These are phyloP conservation scores for Scrobipalpa atriplicella DNA, from an alignment of 2,888 invertebrate genomes.

Conservation along the genomic window DNA sequence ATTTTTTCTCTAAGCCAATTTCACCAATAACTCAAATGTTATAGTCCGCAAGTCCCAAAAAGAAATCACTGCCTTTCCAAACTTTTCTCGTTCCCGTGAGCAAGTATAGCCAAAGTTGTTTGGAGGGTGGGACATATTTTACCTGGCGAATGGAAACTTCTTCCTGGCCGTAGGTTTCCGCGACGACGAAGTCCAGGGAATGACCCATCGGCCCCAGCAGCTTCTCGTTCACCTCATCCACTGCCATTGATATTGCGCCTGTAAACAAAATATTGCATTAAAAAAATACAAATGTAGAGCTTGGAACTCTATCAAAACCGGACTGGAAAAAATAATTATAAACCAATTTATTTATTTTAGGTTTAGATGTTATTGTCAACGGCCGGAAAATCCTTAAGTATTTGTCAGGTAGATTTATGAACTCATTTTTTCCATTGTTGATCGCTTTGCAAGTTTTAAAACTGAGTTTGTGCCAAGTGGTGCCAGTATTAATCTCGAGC, in stretches of 20 bases:
- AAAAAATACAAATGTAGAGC: neutral
- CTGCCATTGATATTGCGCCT: conserved; percentile 94
- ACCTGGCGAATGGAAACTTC: conserved; percentile 90
- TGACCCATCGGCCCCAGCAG: conserved; percentile 86
- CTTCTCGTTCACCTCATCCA: conserved; percentile 89
- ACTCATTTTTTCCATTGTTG: conserved; percentile 32
- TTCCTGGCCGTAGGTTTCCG: conserved; percentile 96
- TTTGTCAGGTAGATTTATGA: conserved; percentile 26
- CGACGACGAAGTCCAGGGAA: conserved; percentile 89
- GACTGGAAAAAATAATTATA: no score
- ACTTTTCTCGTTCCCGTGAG: conserved; percentile 30
- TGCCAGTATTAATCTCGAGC: conserved; percentile 49
- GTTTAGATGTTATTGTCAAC: neutral
- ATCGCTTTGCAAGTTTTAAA: conserved; percentile 40
- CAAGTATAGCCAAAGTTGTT: conserved; percentile 32
- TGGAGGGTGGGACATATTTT: conserved; percentile 28
- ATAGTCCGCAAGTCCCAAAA: neutral
- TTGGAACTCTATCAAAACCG: no score
- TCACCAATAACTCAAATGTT: neutral
- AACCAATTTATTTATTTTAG: no score
- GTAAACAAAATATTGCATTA: conserved; percentile 42
- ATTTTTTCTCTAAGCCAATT: neutral
- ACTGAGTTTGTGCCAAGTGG: conserved; percentile 49
- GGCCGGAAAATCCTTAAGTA: neutral
- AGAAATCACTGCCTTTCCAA: conserved; percentile 36